Evolutionary conservation across 2,888 invertebrate genomes (phyloP).

Genomic region (Laothoe populi): DNA sequence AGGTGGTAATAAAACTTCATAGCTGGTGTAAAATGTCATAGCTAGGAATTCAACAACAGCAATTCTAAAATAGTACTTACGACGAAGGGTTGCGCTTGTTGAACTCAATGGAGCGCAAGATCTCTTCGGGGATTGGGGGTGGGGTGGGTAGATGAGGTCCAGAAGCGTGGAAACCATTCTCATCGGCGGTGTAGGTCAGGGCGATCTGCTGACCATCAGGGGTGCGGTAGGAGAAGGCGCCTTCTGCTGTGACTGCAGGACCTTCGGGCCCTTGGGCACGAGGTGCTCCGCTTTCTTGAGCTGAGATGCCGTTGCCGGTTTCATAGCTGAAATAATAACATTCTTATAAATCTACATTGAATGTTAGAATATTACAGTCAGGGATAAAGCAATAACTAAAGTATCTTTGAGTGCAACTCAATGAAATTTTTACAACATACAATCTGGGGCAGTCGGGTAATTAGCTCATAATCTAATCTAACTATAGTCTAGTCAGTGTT

Average conservation of each 20-base stretch:
- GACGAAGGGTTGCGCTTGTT: conserved; percentile 75
- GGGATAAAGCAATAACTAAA: no score
- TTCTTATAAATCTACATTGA: no score
- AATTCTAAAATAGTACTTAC: conserved; percentile 55
- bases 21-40: neutral
- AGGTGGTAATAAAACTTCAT: no score
- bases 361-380: no score
- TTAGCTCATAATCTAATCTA: no score
- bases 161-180: conserved; percentile 88
- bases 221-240: conserved; percentile 87
- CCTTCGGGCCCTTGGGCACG: conserved; percentile 83
- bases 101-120: conserved; percentile 81
- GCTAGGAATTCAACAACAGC: neutral
- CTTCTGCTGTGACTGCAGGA: conserved; percentile 85
- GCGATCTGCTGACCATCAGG: conserved; percentile 88
- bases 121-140: conserved; percentile 80
- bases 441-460: no score
- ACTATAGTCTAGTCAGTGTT: no score
- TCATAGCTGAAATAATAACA: conserved; percentile 85
- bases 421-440: no score
- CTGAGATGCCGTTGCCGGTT: conserved; percentile 87
- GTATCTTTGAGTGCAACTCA: no score
- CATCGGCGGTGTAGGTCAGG: conserved; percentile 88
- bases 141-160: conserved; percentile 86
- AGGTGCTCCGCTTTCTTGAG: conserved; percentile 84